phyloP scores from a whole-genome alignment of 2,797 vertebrate species.

The Eulemur rubriventer region DNA sequence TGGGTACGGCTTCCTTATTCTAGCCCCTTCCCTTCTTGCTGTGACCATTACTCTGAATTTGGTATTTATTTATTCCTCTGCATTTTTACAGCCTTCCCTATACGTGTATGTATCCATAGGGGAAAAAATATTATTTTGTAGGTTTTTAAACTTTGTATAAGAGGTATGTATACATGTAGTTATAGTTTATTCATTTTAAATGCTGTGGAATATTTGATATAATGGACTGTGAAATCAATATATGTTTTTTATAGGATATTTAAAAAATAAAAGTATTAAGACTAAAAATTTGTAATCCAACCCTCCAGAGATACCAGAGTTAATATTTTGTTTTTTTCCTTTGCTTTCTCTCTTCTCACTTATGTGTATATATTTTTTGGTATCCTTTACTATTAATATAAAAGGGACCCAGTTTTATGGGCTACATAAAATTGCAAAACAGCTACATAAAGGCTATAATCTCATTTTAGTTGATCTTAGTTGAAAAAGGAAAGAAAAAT shows the following conservation, averaged over 20 bases:
- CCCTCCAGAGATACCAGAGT: background rate
- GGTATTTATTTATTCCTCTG: background rate
- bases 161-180: background rate
- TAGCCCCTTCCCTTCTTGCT: background rate
- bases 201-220: conserved; percentile 7
- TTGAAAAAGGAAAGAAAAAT: conserved; percentile 27
- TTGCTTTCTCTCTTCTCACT: background rate
- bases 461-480: conserved; percentile 18
- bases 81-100: background rate
- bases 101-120: background rate
- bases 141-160: background rate
- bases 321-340: background rate
- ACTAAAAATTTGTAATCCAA: background rate
- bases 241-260: background rate
- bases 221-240: background rate
- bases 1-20: background rate
- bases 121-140: background rate
- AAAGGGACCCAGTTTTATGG: background rate
- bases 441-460: background rate
- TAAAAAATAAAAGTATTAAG: background rate
- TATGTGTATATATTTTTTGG: background rate
- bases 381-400: background rate
- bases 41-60: conserved; percentile 13
- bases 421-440: background rate
- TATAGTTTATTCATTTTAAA: background rate